phyloP scores from a whole-genome alignment of 2,797 vertebrate species.

The Myotis vivesi region DNA sequence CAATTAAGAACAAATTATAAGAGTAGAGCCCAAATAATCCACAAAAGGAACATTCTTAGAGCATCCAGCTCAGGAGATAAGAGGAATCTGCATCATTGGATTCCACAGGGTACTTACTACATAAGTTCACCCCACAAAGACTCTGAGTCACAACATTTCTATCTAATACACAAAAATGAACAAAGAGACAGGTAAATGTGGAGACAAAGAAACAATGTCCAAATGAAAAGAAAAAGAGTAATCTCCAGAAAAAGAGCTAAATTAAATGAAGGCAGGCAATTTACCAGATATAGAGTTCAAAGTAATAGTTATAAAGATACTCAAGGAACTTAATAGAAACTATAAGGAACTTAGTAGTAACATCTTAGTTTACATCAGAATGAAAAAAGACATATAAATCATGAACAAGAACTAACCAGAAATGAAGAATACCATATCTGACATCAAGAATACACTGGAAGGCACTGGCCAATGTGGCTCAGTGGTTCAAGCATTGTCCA shows the following conservation, averaged over 20 bases:
- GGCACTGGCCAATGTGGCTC: neutral
- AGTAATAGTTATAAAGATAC: neutral
- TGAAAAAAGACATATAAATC: neutral
- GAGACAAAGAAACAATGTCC: neutral
- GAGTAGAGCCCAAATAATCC: neutral
- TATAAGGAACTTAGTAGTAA: neutral
- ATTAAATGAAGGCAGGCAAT: neutral
- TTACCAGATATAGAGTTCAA: too few species aligned
- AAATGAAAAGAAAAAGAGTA: neutral
- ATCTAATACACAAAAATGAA: neutral
- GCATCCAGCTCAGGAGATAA: neutral
- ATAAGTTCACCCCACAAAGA: neutral
- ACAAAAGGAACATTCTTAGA: neutral
- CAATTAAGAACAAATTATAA: neutral
- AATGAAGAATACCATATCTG: neutral
- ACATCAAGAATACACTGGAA: neutral
- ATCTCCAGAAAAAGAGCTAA: neutral
- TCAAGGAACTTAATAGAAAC: neutral
- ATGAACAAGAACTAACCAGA: neutral
- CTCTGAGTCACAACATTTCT: neutral
- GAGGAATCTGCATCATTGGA: neutral
- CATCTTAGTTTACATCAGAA: neutral
- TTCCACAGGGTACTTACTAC: neutral
- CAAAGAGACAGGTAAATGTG: neutral
- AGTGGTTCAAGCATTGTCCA: neutral